Evolutionary conservation across 2,888 invertebrate genomes (phyloP).

Genomic region (Allophyes oxyacanthae): DNA sequence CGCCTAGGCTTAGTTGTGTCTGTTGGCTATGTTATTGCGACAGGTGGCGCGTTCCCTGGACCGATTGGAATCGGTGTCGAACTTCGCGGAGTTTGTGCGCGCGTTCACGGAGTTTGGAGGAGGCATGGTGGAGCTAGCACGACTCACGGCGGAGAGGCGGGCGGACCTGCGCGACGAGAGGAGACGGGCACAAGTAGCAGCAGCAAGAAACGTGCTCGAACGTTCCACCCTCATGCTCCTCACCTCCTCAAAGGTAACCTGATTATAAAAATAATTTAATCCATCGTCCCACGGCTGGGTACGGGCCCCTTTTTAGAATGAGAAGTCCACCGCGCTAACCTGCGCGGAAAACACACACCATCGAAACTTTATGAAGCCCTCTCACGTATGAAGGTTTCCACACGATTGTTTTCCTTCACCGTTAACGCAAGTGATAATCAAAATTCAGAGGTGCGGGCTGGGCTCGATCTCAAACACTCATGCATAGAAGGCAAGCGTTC

Average conservation of each 20-base stretch:
- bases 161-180: slow-evolving; percentile 98
- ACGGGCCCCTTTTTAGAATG: too few relatives aligned
- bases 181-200: slow-evolving; percentile 98
- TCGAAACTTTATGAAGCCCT: too few relatives aligned
- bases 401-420: too few relatives aligned
- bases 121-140: slow-evolving; percentile 99
- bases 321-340: too few relatives aligned
- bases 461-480: too few relatives aligned
- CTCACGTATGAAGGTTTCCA: too few relatives aligned
- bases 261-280: too few relatives aligned
- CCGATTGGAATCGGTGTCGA: slow-evolving; percentile 95
- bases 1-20: slow-evolving; percentile 21
- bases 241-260: slow-evolving; percentile 95
- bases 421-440: too few relatives aligned
- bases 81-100: slow-evolving; percentile 99
- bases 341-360: too few relatives aligned
- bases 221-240: slow-evolving; percentile 98
- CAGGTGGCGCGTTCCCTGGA: slow-evolving; percentile 95
- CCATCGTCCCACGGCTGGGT: too few relatives aligned
- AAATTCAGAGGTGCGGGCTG: too few relatives aligned
- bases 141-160: slow-evolving; percentile 94
- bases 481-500: too few relatives aligned
- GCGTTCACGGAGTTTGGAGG: slow-evolving; percentile 99
- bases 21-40: slow-evolving; percentile 44
- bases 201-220: slow-evolving; percentile 98